phyloP scores from a whole-genome alignment of 2,797 vertebrate species.

The Vespertilio murinus region DNA sequence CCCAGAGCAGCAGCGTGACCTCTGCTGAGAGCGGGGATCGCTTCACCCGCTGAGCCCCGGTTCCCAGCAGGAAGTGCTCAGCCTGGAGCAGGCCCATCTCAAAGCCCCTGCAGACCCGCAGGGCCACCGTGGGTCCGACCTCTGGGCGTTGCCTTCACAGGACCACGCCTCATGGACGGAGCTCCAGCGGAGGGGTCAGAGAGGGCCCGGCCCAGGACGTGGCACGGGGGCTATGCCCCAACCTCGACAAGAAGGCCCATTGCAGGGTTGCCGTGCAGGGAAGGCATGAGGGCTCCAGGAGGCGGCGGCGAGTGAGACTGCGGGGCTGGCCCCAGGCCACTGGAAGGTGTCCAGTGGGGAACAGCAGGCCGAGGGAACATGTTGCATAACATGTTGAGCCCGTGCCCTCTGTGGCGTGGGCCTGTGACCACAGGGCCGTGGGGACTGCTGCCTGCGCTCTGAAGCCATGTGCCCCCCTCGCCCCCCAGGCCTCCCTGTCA shows the following conservation, averaged over 20 bases:
- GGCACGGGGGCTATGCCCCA: background rate
- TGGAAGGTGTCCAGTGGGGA: no score
- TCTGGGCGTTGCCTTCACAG: background rate
- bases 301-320: background rate
- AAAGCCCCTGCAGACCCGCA: background rate
- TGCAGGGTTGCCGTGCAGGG: accelerated
- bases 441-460: background rate
- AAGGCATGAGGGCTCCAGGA: accelerated
- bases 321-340: background rate
- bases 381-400: background rate
- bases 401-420: accelerated
- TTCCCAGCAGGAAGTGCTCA: accelerated
- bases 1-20: background rate
- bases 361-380: accelerated
- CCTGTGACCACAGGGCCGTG: background rate
- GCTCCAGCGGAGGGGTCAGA: background rate
- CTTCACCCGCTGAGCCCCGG: background rate
- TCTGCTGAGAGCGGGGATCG: accelerated
- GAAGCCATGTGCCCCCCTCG: accelerated
- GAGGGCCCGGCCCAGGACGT: no score
- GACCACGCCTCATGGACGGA: background rate
- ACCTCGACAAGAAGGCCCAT: background rate
- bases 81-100: background rate
- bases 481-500: accelerated
- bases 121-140: accelerated